A percentile compares a stretch with the other conserved stretches of the same genome.
Evolutionary conservation across 1,140 invertebrate species (phyloP).

Genomic region (Achroia grisella): DNA sequence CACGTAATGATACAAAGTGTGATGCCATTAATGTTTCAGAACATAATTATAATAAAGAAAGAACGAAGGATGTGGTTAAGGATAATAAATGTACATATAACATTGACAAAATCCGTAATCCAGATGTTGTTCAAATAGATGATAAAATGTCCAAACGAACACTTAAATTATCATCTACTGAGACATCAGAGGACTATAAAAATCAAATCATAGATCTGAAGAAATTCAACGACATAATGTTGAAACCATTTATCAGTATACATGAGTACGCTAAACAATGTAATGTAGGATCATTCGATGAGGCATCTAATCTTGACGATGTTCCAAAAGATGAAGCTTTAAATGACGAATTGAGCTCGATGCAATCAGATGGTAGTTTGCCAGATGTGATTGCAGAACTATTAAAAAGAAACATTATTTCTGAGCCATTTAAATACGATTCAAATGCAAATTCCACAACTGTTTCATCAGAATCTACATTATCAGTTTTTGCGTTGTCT

Average conservation of each 20-base stretch:
- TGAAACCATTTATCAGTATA: constrained; percentile 63
- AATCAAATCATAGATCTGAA: constrained; percentile 61
- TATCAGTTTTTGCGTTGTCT: constrained; percentile 51
- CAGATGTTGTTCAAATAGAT: constrained; percentile 21
- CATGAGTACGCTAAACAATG: constrained; percentile 61
- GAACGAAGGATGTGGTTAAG: not conserved
- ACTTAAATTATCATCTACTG: constrained; percentile 25
- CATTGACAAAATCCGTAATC: constrained; percentile 13
- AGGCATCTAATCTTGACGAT: constrained; percentile 40
- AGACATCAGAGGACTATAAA: constrained; percentile 50
- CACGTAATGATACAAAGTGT: constrained; percentile 21
- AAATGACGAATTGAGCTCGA: constrained; percentile 50
- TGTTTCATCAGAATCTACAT: constrained; percentile 54
- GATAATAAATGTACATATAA: constrained; percentile 1
- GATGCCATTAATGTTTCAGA: constrained; percentile 11
- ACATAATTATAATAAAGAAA: constrained; percentile 2
- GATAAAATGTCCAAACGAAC: not conserved
- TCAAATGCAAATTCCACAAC: constrained; percentile 53
- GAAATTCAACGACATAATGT: constrained; percentile 61
- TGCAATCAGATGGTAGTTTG: constrained; percentile 62
- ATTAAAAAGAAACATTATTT: constrained; percentile 62
- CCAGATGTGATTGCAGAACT: constrained; percentile 65
- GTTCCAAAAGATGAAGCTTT: constrained; percentile 27
- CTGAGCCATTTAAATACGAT: constrained; percentile 59
- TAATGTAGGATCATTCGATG: constrained; percentile 40